Evolutionary conservation across 2,888 invertebrate species (phyloP).

Genomic region (Apodemia hepburni): DNA sequence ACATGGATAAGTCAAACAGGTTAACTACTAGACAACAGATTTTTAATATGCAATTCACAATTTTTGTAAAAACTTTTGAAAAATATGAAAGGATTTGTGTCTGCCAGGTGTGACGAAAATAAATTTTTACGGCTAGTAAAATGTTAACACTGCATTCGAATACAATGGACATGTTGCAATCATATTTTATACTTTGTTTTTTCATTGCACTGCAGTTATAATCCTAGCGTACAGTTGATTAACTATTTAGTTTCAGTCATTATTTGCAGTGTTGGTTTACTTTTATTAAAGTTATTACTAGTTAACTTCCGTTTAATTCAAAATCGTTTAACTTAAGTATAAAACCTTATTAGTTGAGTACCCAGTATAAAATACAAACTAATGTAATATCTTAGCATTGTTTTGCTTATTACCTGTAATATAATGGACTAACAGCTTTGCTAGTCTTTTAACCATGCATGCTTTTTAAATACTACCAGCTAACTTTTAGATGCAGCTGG

Average conservation of each 20-base stretch:
- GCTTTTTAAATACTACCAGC: too few relatives aligned
- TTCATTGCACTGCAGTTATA: neutral
- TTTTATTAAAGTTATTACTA: neutral
- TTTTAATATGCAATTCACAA: neutral
- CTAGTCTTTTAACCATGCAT: too few relatives aligned
- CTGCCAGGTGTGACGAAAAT: constrained; percentile 1
- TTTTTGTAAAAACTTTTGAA: neutral
- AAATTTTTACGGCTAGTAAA: constrained; percentile 55
- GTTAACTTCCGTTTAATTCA: too few relatives aligned
- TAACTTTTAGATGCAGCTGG: too few relatives aligned
- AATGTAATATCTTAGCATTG: too few relatives aligned
- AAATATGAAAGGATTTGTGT: neutral
- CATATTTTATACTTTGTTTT: constrained; percentile 26
- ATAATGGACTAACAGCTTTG: too few relatives aligned
- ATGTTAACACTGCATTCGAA: constrained; percentile 50
- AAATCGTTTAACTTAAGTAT: too few relatives aligned
- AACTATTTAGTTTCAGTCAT: neutral
- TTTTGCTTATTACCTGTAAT: too few relatives aligned
- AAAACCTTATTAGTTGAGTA: too few relatives aligned
- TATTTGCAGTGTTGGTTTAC: neutral
- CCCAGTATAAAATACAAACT: too few relatives aligned
- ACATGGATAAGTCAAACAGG: too few relatives aligned
- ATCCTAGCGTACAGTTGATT: neutral
- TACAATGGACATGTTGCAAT: constrained; percentile 49
- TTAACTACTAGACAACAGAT: neutral